Base-by-base conservation (phyloP, 2,888 invertebrate genomes). In the Girardia tigrina region DNA sequence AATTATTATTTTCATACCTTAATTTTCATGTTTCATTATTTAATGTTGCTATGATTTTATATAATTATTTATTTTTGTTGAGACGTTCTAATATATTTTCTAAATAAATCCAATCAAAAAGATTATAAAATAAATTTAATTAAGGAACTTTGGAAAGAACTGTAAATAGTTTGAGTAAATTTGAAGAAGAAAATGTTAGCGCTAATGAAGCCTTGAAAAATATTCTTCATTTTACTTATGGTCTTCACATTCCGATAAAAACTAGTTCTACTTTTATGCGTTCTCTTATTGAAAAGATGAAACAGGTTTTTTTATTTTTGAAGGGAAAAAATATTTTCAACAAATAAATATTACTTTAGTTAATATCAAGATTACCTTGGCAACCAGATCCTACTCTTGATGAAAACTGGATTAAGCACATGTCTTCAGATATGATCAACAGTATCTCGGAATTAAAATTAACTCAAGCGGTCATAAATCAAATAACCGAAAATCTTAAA, bases 401-500 rank as follows among this genome's bases (percentile, higher is more conserved):
- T 79, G 78, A 79, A 20, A 86, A 87, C 73, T 91, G 91, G 91
- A 88, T 90, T 78, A 86, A 88, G 1, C 88, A 87, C 77, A 89
- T 90, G 16, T 90, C 90, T 0, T 83, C 86, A 14, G 88, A 89
- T 77, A 88, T 91, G 81, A 83, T 90, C 6, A 88, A 88, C 79
- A 89, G 89, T 75, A 86, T 92, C 69, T 88, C 88, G 79, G 88
- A 90, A 73, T 78, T 81, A 36, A 87, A 89, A 79, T 85, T 91
- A 26, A 90, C 91, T 0, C 87, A 88, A 79, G 88, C 88, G 73
- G 89, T 91, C 79, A 89, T 89, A 16, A 84, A 86, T 1, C 87
- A 91, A 88, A 90, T 91, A 79, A 86, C 89, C 79, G 91, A 91
- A 79, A 87, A 90, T 71, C 85, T 92, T 29, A 88, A 88, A 79